These are phyloP conservation scores for Zaprionus kolodkinae DNA, from an alignment of 1,140 invertebrate genomes.

Conservation along the genomic window DNA sequence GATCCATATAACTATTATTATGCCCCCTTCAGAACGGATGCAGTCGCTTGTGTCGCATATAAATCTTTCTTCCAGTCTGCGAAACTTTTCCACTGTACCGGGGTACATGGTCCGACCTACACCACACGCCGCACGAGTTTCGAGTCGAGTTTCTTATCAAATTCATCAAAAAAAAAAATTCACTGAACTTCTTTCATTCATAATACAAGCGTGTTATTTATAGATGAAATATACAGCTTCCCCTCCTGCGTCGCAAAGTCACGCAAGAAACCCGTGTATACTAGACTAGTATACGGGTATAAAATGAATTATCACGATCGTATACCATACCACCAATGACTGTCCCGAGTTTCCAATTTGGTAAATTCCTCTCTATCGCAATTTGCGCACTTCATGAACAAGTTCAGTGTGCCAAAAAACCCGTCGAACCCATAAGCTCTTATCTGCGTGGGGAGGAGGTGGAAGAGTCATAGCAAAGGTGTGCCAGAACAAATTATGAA, in stretches of 20 bases:
- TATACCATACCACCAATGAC: constrained; percentile 27
- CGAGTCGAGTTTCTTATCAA: constrained; percentile 47
- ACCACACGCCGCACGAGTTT: constrained; percentile 50
- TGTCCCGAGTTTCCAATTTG: constrained; percentile 7
- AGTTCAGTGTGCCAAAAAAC: constrained; percentile 70
- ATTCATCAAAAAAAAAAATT: constrained; percentile 40
- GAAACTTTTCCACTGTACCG: constrained; percentile 61
- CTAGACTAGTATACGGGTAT: constrained; percentile 10
- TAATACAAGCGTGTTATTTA: constrained; percentile 41
- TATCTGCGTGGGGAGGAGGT: constrained; percentile 38
- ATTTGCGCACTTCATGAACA: constrained; percentile 38
- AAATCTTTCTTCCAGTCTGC: constrained; percentile 35
- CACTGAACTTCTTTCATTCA: constrained; percentile 36
- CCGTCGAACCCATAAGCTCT: constrained; percentile 40
- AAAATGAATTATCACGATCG: constrained; percentile 34
- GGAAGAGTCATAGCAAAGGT: constrained; percentile 31
- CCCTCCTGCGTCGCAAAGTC: constrained; percentile 23
- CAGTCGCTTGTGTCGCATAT: constrained; percentile 23
- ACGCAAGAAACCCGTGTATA: constrained; percentile 61
- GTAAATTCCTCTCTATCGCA: constrained; percentile 11
- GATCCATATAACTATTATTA: constrained; percentile 14
- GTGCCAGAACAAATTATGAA: constrained; percentile 56
- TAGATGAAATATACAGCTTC: constrained; percentile 38
- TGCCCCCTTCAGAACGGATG: constrained; percentile 15
- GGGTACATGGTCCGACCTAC: constrained; percentile 48